Conservation (phyloP, 2,113 vertebrate genomes). For the Chinchilla lanigera region DNA sequence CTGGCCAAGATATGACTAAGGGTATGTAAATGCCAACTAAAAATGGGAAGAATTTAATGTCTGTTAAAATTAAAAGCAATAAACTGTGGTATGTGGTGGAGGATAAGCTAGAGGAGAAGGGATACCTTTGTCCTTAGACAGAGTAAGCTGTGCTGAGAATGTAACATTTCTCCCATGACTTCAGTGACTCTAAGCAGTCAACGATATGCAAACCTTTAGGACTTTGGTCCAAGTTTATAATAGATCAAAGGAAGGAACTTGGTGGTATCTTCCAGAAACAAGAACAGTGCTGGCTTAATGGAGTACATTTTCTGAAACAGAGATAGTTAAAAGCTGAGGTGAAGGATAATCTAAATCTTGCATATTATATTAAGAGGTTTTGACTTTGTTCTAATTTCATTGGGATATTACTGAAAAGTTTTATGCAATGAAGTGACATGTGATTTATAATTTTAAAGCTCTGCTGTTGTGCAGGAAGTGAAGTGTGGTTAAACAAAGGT, state of each 20-base stretch:
- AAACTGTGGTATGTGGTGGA: neutral
- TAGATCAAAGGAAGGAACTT: neutral
- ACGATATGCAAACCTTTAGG: neutral
- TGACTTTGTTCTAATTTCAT: slow-evolving; percentile 27
- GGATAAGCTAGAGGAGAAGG: neutral
- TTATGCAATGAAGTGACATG: neutral
- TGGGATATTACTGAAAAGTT: slow-evolving; percentile 9
- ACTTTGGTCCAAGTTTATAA: neutral
- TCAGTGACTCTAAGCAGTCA: neutral
- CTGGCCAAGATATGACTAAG: neutral
- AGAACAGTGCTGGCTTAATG: neutral
- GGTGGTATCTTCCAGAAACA: neutral
- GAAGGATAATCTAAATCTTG: neutral
- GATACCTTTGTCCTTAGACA: neutral
- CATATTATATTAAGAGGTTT: neutral
- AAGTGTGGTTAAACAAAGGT: slow-evolving; percentile 18
- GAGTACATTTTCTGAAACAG: neutral
- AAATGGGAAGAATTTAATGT: neutral
- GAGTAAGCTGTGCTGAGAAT: neutral
- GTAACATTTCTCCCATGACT: neutral
- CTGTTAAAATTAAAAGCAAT: neutral
- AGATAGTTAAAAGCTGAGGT: neutral
- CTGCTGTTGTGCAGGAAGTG: neutral
- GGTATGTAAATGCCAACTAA: neutral
- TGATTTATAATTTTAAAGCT: slow-evolving; percentile 25